phyloP scores from a whole-genome alignment of 2,888 invertebrate genomes.

The Pedicia rivosa region DNA sequence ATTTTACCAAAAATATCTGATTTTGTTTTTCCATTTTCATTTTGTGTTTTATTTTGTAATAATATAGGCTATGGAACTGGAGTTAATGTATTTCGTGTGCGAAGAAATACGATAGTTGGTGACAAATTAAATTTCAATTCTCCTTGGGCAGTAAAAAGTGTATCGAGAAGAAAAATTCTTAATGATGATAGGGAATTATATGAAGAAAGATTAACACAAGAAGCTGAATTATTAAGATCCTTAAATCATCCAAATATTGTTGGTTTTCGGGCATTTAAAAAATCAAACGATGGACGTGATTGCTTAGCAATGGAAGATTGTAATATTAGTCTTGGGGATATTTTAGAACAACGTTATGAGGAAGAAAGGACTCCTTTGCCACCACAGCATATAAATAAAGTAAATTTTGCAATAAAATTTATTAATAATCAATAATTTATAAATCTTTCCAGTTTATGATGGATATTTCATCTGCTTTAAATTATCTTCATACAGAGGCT shows the following conservation, averaged over 20 bases:
- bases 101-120: conserved; percentile 52
- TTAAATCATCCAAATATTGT: conserved; percentile 70
- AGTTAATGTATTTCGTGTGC: conserved; percentile 58
- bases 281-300: conserved; percentile 24
- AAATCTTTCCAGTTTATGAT: conserved; percentile 35
- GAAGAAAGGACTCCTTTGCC: conserved; percentile 40
- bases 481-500: conserved; percentile 59
- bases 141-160: conserved; percentile 74
- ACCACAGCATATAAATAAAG: conserved; percentile 43
- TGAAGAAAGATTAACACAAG: conserved; percentile 43
- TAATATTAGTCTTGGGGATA: conserved; percentile 50
- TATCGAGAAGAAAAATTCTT: conserved; percentile 36
- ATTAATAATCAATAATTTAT: not conserved
- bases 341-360: conserved; percentile 51
- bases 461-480: conserved; percentile 52
- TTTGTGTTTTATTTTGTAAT: no score
- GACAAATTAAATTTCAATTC: conserved; percentile 46
- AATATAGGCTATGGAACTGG: conserved; percentile 69
- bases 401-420: conserved; percentile 14
- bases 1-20: no score
- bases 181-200: conserved; percentile 15
- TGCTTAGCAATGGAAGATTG: conserved; percentile 70
- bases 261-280: conserved; percentile 46
- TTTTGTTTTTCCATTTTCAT: no score
- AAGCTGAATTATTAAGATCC: conserved; percentile 46